Base-by-base conservation (phyloP, 2,797 vertebrate species). In the Sternotherus odoratus region DNA sequence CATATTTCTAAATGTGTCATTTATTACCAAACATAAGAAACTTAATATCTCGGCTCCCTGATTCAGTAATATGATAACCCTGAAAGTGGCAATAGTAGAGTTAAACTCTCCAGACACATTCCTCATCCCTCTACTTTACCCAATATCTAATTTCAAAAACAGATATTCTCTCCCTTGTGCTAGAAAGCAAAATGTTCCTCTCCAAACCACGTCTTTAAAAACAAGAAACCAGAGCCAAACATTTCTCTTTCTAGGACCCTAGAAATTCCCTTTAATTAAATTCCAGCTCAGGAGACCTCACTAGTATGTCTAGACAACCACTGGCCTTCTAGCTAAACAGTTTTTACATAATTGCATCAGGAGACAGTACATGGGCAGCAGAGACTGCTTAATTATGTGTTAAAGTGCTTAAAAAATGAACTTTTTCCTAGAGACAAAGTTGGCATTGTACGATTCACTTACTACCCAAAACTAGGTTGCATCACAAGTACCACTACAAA, bases 201-300 rank as follows among this genome's bases (percentile, higher is more conserved):
- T 94, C 82, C 66, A 96, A 97, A 84, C n/a, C 54, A 88, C 74
- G 36, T 90, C 53, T 91, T 95, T 57, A 82, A 77, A 12, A 30
- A 91, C 53, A 95, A 21, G 16, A 85, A 12, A 57, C 1, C 54
- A 1, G 24, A 90, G 53, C 43, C 78, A 97, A 84, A 80, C 85
- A 83, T 79, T 96, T 92, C 53, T 92, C 50, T 86, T 87, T 89
- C 85, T 49, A 79, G 75, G 93, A 80, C 28, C 21, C 69, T 12
- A 82, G 80, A 66, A 8, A 82, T 60, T 79, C 46, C 43, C 28
- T 89, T 91, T 92, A 88, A 96, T 95, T 95, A 95, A 95, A 96
- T 97, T 96, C 74, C 66, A 95, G 28, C 26, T 83, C 1, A 0
- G 78, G 43, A 95, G 88, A 91, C 85, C 86, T 83, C 87, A 93